Evolutionary conservation across 1,140 invertebrate species (phyloP), one percentile per base, ranked within the genome.

Genomic region (Hyles vespertilio): DNA sequence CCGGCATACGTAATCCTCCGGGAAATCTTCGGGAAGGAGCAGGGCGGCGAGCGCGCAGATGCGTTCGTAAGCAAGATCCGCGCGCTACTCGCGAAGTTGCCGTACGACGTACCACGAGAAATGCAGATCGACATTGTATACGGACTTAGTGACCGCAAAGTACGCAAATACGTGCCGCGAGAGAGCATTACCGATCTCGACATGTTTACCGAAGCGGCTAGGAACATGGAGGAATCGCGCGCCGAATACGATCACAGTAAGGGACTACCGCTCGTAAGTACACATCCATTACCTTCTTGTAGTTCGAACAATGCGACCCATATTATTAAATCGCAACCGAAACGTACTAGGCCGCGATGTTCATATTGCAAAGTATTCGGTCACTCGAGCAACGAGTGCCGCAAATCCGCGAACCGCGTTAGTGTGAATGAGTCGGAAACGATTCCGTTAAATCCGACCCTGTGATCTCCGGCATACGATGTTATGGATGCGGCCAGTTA

Each of bases 81-180:
- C 10, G 51, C 63, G 4, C n/a, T 68, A 22, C 45, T 73, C 0
- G 57, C 52, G 5, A 58, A 61, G 47, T 46, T 73, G 32, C 60
- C 69, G 4, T 63, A 72, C 34, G 7, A 51, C 47, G 9, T 72
- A 47, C 52, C 46, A 12, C 58, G 61, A 22, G 51, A 47, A 22
- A 33, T 46, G 44, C 48, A 58, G 43, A 3, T 70, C 8, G 69
- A 72, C 46, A 72, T 74, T 33, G 53, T 67, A 10, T 70, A 70
- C 48, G 59, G 61, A 1, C 46, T 72, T 22, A 11, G 65, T 9
- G n/a, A 61, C 40, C 47, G 47, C 2, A 49, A 49, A 32, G 50
- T 59, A 1, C 33, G 52, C 9, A 56, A 46, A 46, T 44, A 44
- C 3, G 22, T 56, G 9, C 45, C 54, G 8, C 11, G 54, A 46